Base-by-base conservation (phyloP, 2,113 vertebrate species). In the Ochotona princeps region DNA sequence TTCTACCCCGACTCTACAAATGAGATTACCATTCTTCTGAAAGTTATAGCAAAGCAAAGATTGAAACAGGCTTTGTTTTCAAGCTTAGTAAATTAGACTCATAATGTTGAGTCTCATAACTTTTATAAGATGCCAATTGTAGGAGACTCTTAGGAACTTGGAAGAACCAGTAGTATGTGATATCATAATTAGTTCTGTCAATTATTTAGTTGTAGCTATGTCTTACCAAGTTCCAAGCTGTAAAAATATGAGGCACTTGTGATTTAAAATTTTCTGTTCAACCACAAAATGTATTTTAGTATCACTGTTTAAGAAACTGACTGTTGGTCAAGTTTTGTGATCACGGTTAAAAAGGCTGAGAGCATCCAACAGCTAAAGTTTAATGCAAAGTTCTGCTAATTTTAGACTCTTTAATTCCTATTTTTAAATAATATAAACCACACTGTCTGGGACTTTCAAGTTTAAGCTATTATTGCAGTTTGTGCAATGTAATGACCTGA, bases 371-470 rank as follows among this genome's bases (percentile, higher is more conserved):
- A 6, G 20, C 65, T 57, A 74, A 61, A 79, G 78, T 23, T 11
- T 44, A 83, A 25, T 35, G 30, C 60, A 54, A 80, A 76, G 54
- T 84, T 70, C 12, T 72, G n/a, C 51, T 78, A 13, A n/a, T 57
- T 74, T 49, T 30, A 5, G 3, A 60, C 1, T 60, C 18, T 72
- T 83, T 72, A 47, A 80, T 21, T 63, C 28, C 1, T 47, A 30
- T 3, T 75, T 28, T 75, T 57, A 70, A 61, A 57, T 69, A 87
- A 93, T 10, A 30, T 26, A 89, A 75, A 49, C 28, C 67, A 66
- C 21, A 72, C 51, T 82, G 78, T 32, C 82, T 93, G 65, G 95
- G 79, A 76, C 47, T 73, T 61, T 86, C 83, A 80, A 70, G 61
- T 88, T 32, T 25, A 54, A 70, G 30, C 18, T 14, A 54, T 14